These are phyloP conservation scores for Geotrupes spiniger DNA, from an alignment of 2,888 invertebrate genomes.

Conservation along the genomic window DNA sequence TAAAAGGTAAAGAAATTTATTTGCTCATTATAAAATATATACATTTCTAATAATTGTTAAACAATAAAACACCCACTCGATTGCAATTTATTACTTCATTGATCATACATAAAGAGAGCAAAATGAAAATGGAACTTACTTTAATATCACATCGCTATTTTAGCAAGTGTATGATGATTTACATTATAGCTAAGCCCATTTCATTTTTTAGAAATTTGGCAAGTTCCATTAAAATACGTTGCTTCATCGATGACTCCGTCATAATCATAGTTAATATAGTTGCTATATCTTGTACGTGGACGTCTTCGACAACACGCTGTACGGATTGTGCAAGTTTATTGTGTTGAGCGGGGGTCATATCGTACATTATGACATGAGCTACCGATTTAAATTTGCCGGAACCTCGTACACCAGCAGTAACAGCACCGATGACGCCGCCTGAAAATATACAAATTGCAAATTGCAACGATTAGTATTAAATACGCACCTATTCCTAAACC, in stretches of 20 bases:
- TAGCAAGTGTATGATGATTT: not conserved
- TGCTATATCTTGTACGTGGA: slow-evolving; percentile 35
- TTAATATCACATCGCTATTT: too few species aligned
- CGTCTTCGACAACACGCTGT: slow-evolving; percentile 26
- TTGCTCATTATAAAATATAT: too few species aligned
- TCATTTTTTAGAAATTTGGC: slow-evolving; percentile 15
- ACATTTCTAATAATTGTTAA: too few species aligned
- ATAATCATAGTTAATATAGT: slow-evolving; percentile 32
- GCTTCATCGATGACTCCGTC: slow-evolving; percentile 30
- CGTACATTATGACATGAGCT: slow-evolving; percentile 36
- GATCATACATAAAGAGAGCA: too few species aligned
- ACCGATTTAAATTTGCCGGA: slow-evolving; percentile 42
- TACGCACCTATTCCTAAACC: slow-evolving; percentile 44
- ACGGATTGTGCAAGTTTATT: slow-evolving; percentile 32
- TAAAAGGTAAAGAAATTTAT: too few species aligned
- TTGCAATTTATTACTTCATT: too few species aligned
- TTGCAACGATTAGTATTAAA: not conserved
- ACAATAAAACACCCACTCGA: too few species aligned
- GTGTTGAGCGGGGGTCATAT: slow-evolving; percentile 40
- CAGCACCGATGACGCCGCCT: slow-evolving; percentile 43
- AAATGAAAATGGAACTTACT: too few species aligned
- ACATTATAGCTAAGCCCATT: not conserved
- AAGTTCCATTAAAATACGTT: slow-evolving; percentile 30
- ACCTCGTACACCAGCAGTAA: slow-evolving; percentile 34
- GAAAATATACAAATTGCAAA: slow-evolving; percentile 15